These are phyloP conservation scores for Coptodon rendalli DNA, from an alignment of 2,113 vertebrate species.

Conservation along the genomic window DNA sequence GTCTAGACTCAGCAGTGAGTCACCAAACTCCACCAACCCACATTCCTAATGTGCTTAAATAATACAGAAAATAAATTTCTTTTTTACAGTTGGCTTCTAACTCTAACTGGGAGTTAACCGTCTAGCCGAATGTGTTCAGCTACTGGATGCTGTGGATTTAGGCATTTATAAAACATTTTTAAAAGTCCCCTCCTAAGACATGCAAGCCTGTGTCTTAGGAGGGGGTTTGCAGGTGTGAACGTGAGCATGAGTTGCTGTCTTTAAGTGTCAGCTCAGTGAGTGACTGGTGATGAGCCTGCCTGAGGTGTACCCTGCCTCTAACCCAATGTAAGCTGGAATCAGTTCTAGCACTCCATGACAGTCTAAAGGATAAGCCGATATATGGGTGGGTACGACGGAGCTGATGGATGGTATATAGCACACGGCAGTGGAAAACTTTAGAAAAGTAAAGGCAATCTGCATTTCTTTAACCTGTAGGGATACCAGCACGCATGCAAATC, in stretches of 20 bases:
- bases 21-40: neutral
- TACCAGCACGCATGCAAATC: neutral
- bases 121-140: neutral
- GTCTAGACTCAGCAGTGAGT: neutral
- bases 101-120: neutral
- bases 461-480: neutral
- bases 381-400: neutral
- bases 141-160: neutral
- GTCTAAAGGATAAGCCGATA: neutral
- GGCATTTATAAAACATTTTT: neutral
- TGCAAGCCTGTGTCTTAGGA: neutral
- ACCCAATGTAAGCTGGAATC: neutral
- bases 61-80: neutral
- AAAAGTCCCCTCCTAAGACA: neutral
- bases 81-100: neutral
- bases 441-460: neutral
- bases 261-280: neutral
- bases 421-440: neutral
- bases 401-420: neutral
- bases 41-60: neutral
- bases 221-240: neutral
- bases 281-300: neutral
- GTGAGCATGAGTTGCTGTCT: neutral
- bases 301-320: neutral
- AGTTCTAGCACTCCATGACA: neutral